Evolutionary conservation across 2,888 invertebrate genomes (phyloP).

Genomic region (Elegia similella): DNA sequence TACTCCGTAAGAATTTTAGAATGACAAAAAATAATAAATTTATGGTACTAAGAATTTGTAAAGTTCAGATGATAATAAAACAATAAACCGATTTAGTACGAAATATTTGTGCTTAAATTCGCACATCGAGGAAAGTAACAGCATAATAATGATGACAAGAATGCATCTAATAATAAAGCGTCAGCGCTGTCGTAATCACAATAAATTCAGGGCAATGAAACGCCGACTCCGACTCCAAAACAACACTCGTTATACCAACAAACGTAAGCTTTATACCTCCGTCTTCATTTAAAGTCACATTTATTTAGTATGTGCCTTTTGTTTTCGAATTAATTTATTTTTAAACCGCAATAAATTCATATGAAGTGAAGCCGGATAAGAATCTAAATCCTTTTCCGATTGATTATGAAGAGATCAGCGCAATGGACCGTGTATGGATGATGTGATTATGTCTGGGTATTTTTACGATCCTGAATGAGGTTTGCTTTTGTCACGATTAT

Average conservation of each 20-base stretch:
- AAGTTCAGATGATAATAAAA: too few relatives aligned
- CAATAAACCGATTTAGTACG: too few relatives aligned
- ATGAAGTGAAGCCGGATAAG: neutral
- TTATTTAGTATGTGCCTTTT: constrained; percentile 13
- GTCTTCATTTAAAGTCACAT: constrained; percentile 18
- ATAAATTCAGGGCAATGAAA: constrained; percentile 58
- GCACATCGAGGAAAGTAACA: neutral
- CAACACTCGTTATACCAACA: constrained; percentile 42
- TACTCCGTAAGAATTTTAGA: too few relatives aligned
- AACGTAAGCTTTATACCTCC: constrained; percentile 32
- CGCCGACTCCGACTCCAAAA: constrained; percentile 33
- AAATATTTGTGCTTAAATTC: neutral
- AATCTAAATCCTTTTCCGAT: neutral
- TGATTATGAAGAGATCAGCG: neutral
- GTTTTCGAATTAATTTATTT: neutral
- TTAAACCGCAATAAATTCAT: neutral
- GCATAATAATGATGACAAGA: constrained; percentile 14
- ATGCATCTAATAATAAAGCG: constrained; percentile 35
- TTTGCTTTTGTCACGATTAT: too few relatives aligned
- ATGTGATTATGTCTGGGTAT: neutral
- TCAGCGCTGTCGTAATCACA: constrained; percentile 49
- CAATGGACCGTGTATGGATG: neutral
- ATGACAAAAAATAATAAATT: too few relatives aligned
- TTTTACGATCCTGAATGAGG: neutral
- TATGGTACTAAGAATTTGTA: too few relatives aligned